A percentile compares a stretch with the other conserved stretches of the same genome.
Evolutionary conservation across 2,113 vertebrate genomes (phyloP).

Genomic region (Ammodytes marinus): DNA sequence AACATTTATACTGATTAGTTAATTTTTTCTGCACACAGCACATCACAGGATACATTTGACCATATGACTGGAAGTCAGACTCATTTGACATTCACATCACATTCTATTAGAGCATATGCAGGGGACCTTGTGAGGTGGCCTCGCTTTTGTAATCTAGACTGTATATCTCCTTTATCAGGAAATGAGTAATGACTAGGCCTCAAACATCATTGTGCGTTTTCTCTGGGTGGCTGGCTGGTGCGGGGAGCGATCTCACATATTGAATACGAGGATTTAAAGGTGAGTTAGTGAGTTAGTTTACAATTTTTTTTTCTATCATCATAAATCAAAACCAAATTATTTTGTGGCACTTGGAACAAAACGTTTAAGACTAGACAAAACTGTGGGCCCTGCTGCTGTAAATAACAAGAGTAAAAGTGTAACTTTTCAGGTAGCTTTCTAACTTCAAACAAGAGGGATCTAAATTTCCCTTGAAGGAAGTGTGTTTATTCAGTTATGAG

Average conservation of each 20-base stretch:
- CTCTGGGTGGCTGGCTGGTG: background rate
- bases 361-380: too few species aligned
- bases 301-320: too few species aligned
- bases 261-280: too few species aligned
- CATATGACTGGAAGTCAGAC: background rate
- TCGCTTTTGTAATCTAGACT: conserved; percentile 26
- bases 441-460: too few species aligned
- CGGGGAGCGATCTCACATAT: background rate
- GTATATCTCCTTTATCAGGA: conserved; percentile 20
- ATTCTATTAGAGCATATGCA: conserved; percentile 4
- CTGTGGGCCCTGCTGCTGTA: too few species aligned
- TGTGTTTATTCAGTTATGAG: too few species aligned
- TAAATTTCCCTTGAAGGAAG: too few species aligned
- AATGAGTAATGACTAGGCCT: conserved; percentile 7
- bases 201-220: background rate
- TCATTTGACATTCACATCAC: conserved; percentile 38
- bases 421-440: too few species aligned
- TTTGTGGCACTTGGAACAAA: too few species aligned
- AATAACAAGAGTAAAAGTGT: too few species aligned
- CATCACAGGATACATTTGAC: background rate
- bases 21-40: conserved; percentile 14
- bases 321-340: too few species aligned
- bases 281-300: too few species aligned
- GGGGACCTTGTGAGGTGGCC: conserved; percentile 26
- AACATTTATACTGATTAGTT: conserved; percentile 41